Base-by-base conservation (phyloP, 2,113 vertebrate genomes). In the Orcinus orca region DNA sequence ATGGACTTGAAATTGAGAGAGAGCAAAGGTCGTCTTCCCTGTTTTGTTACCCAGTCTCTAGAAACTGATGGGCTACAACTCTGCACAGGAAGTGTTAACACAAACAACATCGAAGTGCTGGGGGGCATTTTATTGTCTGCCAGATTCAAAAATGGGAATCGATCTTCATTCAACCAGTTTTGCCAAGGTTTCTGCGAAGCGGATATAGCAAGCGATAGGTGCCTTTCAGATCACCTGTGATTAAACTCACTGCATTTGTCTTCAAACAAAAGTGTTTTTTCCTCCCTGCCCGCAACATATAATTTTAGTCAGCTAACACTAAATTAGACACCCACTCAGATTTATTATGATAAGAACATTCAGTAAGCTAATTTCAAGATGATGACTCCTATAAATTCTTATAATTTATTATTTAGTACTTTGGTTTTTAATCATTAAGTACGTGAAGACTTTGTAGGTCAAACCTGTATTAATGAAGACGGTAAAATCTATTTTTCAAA, bases 371-470 rank as follows among this genome's bases (percentile, higher is more conserved):
- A 99, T 99, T 99, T 99, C 98, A 99, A 98, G 98, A 99, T 99
- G 99, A 99, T 99, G 99, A 99, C 99, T 99, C 99, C 99, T 99
- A 99, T 99, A 99, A 99, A 98, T 99, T 99, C 98, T 99, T 98
- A 99, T 99, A 99, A 99, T 99, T 99, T 99, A 99, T 99, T 99
- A 98, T 99, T 99, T 99, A 99, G 99, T 98, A 99, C 98, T 99
- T 99, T 98, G 98, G 99, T 98, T 98, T 99, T 99, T 99, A 99
- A 99, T 99, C 99, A 98, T 98, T 99, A 98, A 98, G 98, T 98
- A 99, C 99, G 99, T 99, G 99, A 99, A 99, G 99, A 98, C 99
- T 99, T 99, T 99, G 99, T 99, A 99, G 99, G 99, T 99, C 99
- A 99, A 99, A 99, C 99, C 98, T 99, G 98, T 99, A 99, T 98